Evolutionary conservation across 2,888 invertebrate genomes (phyloP), one percentile per base, ranked within the genome.

Genomic region (Drosophila mulleri): DNA sequence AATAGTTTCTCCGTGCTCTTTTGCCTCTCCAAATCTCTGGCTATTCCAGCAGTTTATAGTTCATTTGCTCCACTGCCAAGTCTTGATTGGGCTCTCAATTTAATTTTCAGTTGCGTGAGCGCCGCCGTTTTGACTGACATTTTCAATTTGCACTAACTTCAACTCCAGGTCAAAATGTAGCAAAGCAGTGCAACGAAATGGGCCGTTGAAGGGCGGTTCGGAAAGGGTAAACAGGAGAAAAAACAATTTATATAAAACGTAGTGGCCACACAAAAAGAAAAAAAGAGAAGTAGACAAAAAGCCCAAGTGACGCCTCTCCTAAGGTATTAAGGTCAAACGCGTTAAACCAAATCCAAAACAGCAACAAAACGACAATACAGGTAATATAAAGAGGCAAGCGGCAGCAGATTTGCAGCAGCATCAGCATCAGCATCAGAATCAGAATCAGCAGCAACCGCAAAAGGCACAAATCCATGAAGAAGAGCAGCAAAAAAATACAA

Each of bases 261-360:
- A 59, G 70, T 56, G 50, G 52, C 58, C 64, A 57, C 52, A 67
- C 35, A 44, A n/a, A 29, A 50, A 64, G 65, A 39, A 47, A 26
- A n/a, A 29, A 50, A 62, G 20, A 53, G n/a, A 16, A 14, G 20
- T 32, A 44, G 56, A 45, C 14, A 64, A 62, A 72, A 61, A 69
- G 59, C 69, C 78, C 75, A 74, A 75, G 72, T 86, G 90, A 90
- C 74, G 89, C 77, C 82, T 88, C 90, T 90, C 89, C 78, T 82
- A 65, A 63, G 68, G 80, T 77, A 88, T 88, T 88, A 88, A 80
- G 90, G 90, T 88, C 89, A 88, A 85, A 86, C 78, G 88, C 75
- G 90, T 88, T 88, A 90, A 88, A 68, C 67, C 78, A 75, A 76
- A 67, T 63, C 64, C 41, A 65, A 65, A 66, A 66, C 67, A 66